Evolutionary conservation across 2,888 invertebrate species (phyloP), one percentile per base, ranked within the genome.

Genomic region (Euproctis similis): DNA sequence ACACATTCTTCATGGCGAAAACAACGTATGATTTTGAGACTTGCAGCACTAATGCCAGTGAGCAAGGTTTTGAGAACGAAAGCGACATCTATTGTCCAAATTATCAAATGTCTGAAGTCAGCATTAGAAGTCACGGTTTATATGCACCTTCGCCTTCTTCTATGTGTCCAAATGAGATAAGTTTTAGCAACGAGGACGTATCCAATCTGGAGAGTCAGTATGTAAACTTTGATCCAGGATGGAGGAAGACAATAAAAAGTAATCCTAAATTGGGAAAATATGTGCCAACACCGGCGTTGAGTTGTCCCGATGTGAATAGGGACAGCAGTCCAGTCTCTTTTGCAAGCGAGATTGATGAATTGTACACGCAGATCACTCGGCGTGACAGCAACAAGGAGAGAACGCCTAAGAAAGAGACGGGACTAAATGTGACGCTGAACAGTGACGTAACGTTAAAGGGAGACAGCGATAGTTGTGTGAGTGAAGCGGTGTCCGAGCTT

Each of bases 351-450:
- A 74, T 91, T 26, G 91, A 91, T 52, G 90, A 90, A 55, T 71
- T 91, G 5, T 91, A 91, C 58, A 89, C 91, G 46, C 89, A 89
- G 53, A 91, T 91, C 23, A 85, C 87, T 8, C 77, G 88, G 45
- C 57, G 78, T 40, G 73, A 76, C 31, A 64, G 76, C 34, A 72
- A 75, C 29, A 65, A 68, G 30, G 72, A 75, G 4, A 67, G 74
- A 42, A 52, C 62, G 25, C 49, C 57, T 24, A 43, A 69, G 9
- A 69, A 67, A 27, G 74, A 76, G 4, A 50, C 56, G 18, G 72
- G 63, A 7, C 36, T 80, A 20, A 81, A 81, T 33, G 68, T 71
- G 45, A 78, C 82, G 8, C 59, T 76, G 36, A 78, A 71, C 29
- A 80, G 82, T 65, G 84, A 84, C 48, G 72, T 75, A 43, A 81